Base-by-base conservation (phyloP, 2,888 invertebrate genomes). In the Trachelus tabidus region DNA sequence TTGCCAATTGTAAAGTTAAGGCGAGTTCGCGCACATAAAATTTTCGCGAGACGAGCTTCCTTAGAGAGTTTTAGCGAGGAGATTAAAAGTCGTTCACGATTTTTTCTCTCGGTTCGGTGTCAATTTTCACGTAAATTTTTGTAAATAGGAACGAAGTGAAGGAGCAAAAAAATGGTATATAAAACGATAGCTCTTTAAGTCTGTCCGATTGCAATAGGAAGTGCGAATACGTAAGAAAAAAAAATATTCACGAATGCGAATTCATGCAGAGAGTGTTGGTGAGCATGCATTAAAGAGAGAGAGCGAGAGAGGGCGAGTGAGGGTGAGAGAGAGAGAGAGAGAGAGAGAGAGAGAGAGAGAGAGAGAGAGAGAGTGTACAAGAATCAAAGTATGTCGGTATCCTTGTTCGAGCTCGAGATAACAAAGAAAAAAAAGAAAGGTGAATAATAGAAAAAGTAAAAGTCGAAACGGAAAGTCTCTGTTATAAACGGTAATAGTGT, bases 331-430 rank as follows among this genome's bases (percentile, higher is more conserved):
- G 33, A 33, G 33, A 77, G 68, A 77, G 69, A 69, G 68, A 73
- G 76, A 68, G 33, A 34, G 15, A 31, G 37, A 56, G 75, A 71
- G 69, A 31, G 37, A 56, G 75, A 71, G 69, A 79, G 34, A 77
- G 34, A 69, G 68, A 69, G 76, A 34, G 37, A 69, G 37, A 69
- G 76, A 34, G 75, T 40, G 56, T 69, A 34, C 37, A 69, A 75
- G 75, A 37, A 77, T 76, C 75, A 77, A 77, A 76, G 76, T 69
- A 76, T 34, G 33, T 23, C 31, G 75, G 73, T 71, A 73, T 77
- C 79, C 75, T 73, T 76, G 77, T 75, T 75, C 73, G 71, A 75
- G 71, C 75, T 77, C 76, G 73, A 69, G 73, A 69, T 73, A 68
- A 71, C 68, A n/a, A 34, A 71, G 37, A 69, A 77, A 34, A 74